Evolutionary conservation across 2,797 vertebrate genomes (phyloP).

Genomic region (Cuculus canorus): DNA sequence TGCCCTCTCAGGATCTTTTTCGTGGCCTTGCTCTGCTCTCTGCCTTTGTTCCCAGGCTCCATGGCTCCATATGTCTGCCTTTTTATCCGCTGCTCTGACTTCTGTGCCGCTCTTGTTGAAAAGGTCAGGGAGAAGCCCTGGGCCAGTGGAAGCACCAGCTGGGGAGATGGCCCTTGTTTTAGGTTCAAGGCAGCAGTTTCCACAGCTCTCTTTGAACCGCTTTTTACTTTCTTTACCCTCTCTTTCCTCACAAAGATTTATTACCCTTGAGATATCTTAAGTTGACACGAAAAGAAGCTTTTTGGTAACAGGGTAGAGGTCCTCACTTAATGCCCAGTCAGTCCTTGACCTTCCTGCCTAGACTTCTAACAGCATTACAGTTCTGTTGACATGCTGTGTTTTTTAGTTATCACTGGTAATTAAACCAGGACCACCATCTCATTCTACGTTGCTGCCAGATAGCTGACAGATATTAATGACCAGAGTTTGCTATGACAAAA

Average conservation of each 20-base stretch:
- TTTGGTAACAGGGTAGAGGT: background rate
- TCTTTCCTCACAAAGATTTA: background rate
- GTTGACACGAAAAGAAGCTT: slow-evolving; percentile 20
- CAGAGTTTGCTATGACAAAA: background rate
- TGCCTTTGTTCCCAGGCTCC: background rate
- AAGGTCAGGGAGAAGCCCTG: background rate
- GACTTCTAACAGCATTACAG: background rate
- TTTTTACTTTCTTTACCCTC: background rate
- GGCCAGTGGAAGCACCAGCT: background rate
- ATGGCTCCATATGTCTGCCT: background rate
- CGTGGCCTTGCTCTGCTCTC: background rate
- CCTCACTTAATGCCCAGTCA: background rate
- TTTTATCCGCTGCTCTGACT: background rate
- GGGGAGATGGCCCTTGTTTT: background rate
- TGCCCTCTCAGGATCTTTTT: background rate
- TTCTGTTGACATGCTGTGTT: background rate
- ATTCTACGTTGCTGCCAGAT: background rate
- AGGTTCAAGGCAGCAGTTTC: background rate
- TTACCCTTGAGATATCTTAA: slow-evolving; percentile 20
- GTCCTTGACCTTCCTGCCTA: slow-evolving; percentile 33
- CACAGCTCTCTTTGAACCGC: background rate
- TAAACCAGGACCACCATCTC: slow-evolving; percentile 2
- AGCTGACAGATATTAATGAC: slow-evolving; percentile 26
- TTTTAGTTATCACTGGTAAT: slow-evolving; percentile 1
- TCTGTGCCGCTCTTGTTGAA: background rate